These are phyloP conservation scores for Arctia plantaginis DNA, from an alignment of 2,888 invertebrate species.

Conservation along the genomic window DNA sequence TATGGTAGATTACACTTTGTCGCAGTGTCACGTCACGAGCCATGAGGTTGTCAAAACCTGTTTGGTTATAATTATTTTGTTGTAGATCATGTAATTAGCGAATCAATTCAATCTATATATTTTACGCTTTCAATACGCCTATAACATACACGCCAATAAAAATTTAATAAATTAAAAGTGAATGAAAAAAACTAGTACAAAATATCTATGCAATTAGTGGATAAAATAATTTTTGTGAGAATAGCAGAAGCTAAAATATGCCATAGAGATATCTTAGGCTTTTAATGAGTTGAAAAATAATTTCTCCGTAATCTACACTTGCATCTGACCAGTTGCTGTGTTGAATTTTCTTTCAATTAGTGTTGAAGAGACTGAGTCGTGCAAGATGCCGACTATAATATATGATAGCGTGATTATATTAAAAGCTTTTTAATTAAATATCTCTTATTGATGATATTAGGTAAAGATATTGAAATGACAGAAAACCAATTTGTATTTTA, in stretches of 20 bases:
- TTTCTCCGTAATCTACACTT: slow-evolving; percentile 41
- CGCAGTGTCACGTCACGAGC: background rate
- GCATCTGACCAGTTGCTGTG: slow-evolving; percentile 35
- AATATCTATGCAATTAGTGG: slow-evolving; percentile 26
- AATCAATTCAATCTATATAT: slow-evolving; percentile 38
- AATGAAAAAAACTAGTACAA: slow-evolving; percentile 21
- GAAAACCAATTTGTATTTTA: slow-evolving; percentile 9
- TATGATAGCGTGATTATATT: slow-evolving; percentile 8
- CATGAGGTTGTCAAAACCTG: background rate
- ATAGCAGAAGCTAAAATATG: slow-evolving; percentile 33
- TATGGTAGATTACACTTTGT: slow-evolving; percentile 5
- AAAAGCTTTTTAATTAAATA: slow-evolving; percentile 12
- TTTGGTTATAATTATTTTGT: slow-evolving; percentile 1
- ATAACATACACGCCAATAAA: slow-evolving; percentile 29
- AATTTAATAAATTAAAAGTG: slow-evolving; percentile 19
- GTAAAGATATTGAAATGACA: background rate
- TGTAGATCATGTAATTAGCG: slow-evolving; percentile 25
- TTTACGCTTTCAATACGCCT: slow-evolving; percentile 43
- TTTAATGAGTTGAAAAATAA: slow-evolving; percentile 41
- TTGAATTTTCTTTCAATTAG: slow-evolving; percentile 40
- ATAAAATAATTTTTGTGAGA: slow-evolving; percentile 43
- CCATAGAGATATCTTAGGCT: slow-evolving; percentile 11
- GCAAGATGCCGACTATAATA: slow-evolving; percentile 11
- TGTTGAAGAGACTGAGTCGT: slow-evolving; percentile 8
- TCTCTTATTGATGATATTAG: background rate